Evolutionary conservation across 1,140 invertebrate genomes (phyloP).

Genomic region (Cryptotermes secundus): DNA sequence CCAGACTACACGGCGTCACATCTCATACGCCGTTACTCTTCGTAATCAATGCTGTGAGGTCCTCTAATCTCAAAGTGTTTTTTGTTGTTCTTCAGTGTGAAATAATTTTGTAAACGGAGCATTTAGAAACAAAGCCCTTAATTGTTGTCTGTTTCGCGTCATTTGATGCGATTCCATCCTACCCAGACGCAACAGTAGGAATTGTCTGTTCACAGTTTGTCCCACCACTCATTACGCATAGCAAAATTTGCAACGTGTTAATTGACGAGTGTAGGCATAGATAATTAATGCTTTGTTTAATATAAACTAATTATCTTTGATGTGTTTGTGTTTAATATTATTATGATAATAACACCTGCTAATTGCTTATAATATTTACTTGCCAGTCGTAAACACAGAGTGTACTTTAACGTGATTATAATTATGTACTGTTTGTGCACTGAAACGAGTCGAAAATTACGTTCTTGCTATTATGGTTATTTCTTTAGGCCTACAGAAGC

Average conservation of each 20-base stretch:
- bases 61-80: too few species aligned
- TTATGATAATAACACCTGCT: background rate
- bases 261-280: background rate
- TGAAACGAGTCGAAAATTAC: background rate
- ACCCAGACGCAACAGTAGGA: too few species aligned
- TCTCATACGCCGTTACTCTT: too few species aligned
- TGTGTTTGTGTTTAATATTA: constrained; percentile 19
- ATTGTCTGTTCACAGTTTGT: background rate
- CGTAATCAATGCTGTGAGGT: too few species aligned
- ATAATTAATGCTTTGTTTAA: constrained; percentile 20
- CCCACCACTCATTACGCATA: background rate
- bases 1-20: too few species aligned
- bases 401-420: background rate
- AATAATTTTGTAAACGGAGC: too few species aligned
- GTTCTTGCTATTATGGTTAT: background rate
- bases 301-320: constrained; percentile 19
- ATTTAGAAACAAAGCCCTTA: too few species aligned
- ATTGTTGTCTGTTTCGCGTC: too few species aligned
- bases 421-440: background rate
- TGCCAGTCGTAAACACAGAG: background rate
- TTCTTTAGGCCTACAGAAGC: too few species aligned
- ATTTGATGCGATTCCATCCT: too few species aligned
- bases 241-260: constrained; percentile 11
- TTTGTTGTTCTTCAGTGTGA: too few species aligned
- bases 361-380: background rate